phyloP scores from a whole-genome alignment of 2,888 invertebrate species.

The Drosophila flavopinicola region DNA sequence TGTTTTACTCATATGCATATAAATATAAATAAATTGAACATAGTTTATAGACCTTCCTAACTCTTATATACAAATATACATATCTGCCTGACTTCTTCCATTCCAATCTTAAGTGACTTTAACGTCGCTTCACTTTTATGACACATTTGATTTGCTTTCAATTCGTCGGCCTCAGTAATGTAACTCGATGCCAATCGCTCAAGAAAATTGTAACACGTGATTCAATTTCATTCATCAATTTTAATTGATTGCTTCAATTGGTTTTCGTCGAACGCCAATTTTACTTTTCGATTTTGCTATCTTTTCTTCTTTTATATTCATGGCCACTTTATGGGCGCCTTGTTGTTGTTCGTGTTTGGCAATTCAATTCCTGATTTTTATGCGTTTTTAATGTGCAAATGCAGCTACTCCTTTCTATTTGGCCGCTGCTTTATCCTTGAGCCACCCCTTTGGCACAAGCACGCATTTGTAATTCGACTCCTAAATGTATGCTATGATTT shows the following conservation, averaged over 20 bases:
- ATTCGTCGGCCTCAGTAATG: conserved; percentile 2
- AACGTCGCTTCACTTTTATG: conserved; percentile 7
- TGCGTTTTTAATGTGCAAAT: conserved; percentile 75
- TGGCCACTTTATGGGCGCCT: conserved; percentile 66
- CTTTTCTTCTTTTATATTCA: conserved; percentile 48
- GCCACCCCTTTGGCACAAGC: conserved; percentile 36
- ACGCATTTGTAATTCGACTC: conserved; percentile 59
- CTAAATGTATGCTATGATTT: conserved; percentile 71
- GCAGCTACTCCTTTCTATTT: conserved; percentile 70
- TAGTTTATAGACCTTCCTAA: too few relatives aligned
- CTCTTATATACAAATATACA: too few relatives aligned
- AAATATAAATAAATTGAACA: too few relatives aligned
- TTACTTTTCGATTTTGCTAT: conserved; percentile 26
- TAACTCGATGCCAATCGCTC: conserved; percentile 29
- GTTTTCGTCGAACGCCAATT: conserved; percentile 30
- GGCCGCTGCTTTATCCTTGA: conserved; percentile 15
- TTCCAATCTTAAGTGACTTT: background rate
- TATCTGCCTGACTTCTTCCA: background rate
- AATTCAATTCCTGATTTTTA: conserved; percentile 71
- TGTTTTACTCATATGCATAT: too few relatives aligned
- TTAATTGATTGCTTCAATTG: conserved; percentile 78
- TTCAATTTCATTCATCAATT: conserved; percentile 74
- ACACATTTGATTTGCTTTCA: conserved; percentile 22
- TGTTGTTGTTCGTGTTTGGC: conserved; percentile 29
- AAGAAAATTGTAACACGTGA: conserved; percentile 72